Base-by-base conservation (phyloP, 2,113 vertebrate species). In the Chrysemys picta region DNA sequence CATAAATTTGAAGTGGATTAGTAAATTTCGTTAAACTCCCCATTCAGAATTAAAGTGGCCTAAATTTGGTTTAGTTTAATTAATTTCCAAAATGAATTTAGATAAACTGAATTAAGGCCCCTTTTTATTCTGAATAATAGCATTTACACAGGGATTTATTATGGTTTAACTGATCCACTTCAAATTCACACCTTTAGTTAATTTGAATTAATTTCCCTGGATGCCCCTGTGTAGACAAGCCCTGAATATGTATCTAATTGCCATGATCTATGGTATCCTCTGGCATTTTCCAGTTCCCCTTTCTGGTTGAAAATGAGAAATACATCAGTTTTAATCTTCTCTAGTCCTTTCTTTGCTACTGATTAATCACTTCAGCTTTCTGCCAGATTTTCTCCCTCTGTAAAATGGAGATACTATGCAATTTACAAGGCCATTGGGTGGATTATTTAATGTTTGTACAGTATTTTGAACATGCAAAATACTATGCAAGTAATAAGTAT, bases 211-310 rank as follows among this genome's bases (percentile, higher is more conserved):
- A 57, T 57, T 57, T 57, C 56, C 56, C 56, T 57, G 56, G 56
- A 57, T 57, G 25, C 2, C 10, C 2, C 56, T 57, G 10, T 57
- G 56, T 57, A 57, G 25, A 57, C 25, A 27, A 27, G 10, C 56
- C 25, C 56, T 57, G 62, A 69, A n/a, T 69, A 69, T n/a, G 19
- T 12, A 69, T n/a, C 62, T n/a, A n/a, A 69, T 69, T n/a, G 29
- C 47, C 87, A 88, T 12, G 82, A 76, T 81, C 76, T 56, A 53
- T 12, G 29, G 21, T 25, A 7, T 90, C 80, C 1, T 62, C 91
- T 94, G 89, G 85, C 76, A 80, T 93, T 82, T 82, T 94, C 35
- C 89, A 52, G 24, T 94, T 90, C 82, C 6, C 35, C 62, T 65
- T 35, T 65, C 12, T 14, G 11, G 11, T 65, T 65, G 62, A 14